Percentiles rank a stretch among this genome's conserved stretches.
phyloP scores from a whole-genome alignment of 1,140 invertebrate species.

The Andrena cerasifolii region DNA sequence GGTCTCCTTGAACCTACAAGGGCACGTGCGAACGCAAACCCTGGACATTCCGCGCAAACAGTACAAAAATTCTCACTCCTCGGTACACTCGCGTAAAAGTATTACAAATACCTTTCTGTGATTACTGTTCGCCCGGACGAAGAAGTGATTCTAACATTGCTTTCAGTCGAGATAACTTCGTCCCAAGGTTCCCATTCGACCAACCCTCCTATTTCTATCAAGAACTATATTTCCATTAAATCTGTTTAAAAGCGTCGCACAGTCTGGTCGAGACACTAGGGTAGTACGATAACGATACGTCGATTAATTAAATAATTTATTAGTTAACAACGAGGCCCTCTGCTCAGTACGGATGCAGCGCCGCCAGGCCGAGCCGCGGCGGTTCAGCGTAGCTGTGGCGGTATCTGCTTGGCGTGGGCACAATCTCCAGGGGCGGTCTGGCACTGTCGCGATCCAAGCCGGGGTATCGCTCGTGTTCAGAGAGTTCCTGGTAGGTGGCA shows the following conservation, averaged over 20 bases:
- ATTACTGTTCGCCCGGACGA: too few relatives aligned
- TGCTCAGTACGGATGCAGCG: constrained; percentile 82
- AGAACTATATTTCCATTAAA: not conserved
- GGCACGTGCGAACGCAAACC: not conserved
- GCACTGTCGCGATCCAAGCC: constrained; percentile 83
- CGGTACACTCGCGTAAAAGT: too few relatives aligned
- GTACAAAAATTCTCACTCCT: too few relatives aligned
- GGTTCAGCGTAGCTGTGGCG: constrained; percentile 84
- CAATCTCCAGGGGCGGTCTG: constrained; percentile 78
- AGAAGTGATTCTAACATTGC: not conserved
- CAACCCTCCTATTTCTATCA: not conserved
- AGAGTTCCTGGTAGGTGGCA: constrained; percentile 82
- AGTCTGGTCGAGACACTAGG: constrained; percentile 31
- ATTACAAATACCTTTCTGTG: too few relatives aligned
- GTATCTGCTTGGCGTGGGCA: constrained; percentile 79
- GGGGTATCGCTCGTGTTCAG: constrained; percentile 83
- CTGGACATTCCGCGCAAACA: not conserved
- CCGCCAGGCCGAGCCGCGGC: constrained; percentile 81
- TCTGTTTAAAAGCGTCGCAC: constrained; percentile 25
- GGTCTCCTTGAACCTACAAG: not conserved
- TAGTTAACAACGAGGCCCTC: constrained; percentile 58
- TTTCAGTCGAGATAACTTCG: not conserved
- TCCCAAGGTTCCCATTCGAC: not conserved
- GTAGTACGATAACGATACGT: constrained; percentile 55
- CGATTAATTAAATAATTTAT: constrained; percentile 73